Base-by-base conservation (phyloP, 2,113 vertebrate species). In the Ammospiza caudacuta region DNA sequence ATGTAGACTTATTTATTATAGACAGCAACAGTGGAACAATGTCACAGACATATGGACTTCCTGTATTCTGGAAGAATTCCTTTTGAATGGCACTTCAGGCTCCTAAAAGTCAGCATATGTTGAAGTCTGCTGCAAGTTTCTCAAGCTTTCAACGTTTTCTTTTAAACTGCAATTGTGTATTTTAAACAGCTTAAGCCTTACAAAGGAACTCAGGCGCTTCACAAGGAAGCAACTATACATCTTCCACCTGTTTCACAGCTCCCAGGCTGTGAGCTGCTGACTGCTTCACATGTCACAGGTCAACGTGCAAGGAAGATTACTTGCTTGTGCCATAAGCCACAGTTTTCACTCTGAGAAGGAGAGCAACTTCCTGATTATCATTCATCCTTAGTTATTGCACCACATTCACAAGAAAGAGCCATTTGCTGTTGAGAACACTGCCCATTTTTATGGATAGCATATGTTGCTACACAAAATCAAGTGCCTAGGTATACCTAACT, bases 61-160 rank as follows among this genome's bases (percentile, higher is more conserved):
- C 75, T 54, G 15, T 31, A 66, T 63, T 83, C 64, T 80, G 31
- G 52, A 94, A 91, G 91, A 86, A 83, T 29, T 92, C 75, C 35
- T 70, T 92, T 11, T 55, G 68, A 92, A 51, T 70, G 55, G 59
- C 35, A 86, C 35, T 87, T 82, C 7, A 16, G 82, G 66, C 44
- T 84, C 35, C 74, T 91, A 39, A 57, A 89, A 89, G 52, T 61
- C 58, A 91, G 44, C 33, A 33, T 31, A 90, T 86, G 90, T 88
- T 49, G 43, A 52, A 66, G 35, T 68, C 41, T 76, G 35, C 25
- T 88, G 29, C 10, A 87, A 81, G 57, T 51, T 90, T 96, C 55
- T 80, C 3, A 4, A 79, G 58, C n/a, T 88, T 90, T 85, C 66
- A 66, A 49, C 39, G 0, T 66, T 75, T 85, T 76, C 20, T 57